Evolutionary conservation across 2,888 invertebrate species (phyloP), one percentile per base, ranked within the genome.

Genomic region (Xylocampa areola): DNA sequence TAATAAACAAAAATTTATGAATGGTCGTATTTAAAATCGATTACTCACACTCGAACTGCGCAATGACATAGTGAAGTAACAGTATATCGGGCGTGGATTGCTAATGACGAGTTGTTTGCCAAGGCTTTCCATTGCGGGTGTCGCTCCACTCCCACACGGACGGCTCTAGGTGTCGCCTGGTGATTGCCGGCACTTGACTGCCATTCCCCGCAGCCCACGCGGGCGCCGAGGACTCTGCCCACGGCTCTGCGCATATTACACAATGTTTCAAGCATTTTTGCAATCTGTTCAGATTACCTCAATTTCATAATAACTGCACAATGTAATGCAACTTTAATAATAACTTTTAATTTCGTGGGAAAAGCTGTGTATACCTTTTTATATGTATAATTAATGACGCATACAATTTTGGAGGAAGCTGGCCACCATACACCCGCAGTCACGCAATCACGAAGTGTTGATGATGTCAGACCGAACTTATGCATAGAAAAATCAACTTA

Each of bases 161-260:
- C 63, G 73, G 77, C 77, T 82, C 77, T 84, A 76, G 75, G 81
- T 82, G 81, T 84, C 80, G 80, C 82, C 75, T 75, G 81, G 75
- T 71, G 76, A 71, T 63, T 83, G 79, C 75, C 67, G 73, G 73
- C 78, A 77, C 76, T 83, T 76, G 77, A 75, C 61, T 79, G 78
- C 81, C 82, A 73, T 76, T 82, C 80, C 73, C 79, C 68, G 59
- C 84, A 41, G 57, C 92, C 91, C 84, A 91, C 91, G 79, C 89
- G 70, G 78, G 74, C 77, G 70, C 79, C 76, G 85, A 89, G 88
- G 87, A 85, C 87, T 84, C 89, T 76, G 75, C 91, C 89, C 87
- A 90, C 89, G 79, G 68, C 52, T 67, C 67, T 66, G 49, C 48
- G 41, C 48, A 57, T 67, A 73, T 84, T 84, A 81, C 82, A 74